Base-by-base conservation (phyloP, 2,888 invertebrate genomes). In the Napeogenes inachia region DNA sequence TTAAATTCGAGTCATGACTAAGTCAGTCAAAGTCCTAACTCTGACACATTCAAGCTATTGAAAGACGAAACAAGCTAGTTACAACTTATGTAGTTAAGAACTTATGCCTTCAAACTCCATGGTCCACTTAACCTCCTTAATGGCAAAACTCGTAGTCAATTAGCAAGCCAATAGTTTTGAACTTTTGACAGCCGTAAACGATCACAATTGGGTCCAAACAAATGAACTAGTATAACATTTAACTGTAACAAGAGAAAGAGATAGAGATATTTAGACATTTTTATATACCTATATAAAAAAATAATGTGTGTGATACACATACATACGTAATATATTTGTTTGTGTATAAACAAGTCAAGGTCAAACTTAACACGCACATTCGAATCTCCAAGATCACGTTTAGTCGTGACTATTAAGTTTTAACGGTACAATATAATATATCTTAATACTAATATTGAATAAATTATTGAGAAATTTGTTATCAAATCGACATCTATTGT, bases 121-220 rank as follows among this genome's bases (percentile, higher is more conserved):
- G 75, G 75, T 68, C 78, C 85, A 86, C 79, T 86, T 87, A 80
- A 87, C 87, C 84, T 75, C 72, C 73, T 74, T 80, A 82, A 82
- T 84, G 76, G 76, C 78, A 77, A 79, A 84, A 84, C 81, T 84
- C 81, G 80, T 75, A 83, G 79, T 79, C 79, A 85, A 87, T 85
- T 85, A 87, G 79, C 79, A 75, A 78, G 77, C 75, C 81, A 82
- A 83, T 81, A 81, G 80, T 82, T 83, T 78, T 82, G 80, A 82
- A 82, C 81, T 80, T 81, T 78, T 79, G 76, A 81, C 76, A 80
- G 78, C 76, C 77, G 77, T 77, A 78, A 81, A 82, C 76, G 78
- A 81, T 73, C 71, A 76, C 81, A 85, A 84, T 85, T 84, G 82
- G 76, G 74, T 75, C 75, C 69, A 71, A 78, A 78, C 73, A 78